Conservation (phyloP, 1,140 invertebrate genomes). For the Microplitis demolitor region DNA sequence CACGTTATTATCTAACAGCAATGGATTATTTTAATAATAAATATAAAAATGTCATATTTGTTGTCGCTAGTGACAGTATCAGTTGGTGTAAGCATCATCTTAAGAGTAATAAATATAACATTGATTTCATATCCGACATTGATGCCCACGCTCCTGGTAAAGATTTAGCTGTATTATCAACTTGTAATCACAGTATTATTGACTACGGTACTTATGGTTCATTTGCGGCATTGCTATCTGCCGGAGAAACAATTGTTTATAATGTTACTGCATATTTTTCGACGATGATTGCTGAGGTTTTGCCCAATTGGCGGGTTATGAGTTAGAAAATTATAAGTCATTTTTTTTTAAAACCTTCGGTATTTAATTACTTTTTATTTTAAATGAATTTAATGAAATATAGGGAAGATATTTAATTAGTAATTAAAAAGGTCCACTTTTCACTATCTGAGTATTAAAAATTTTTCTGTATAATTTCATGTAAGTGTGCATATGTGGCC, state of each 20-base stretch:
- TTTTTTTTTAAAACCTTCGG: neutral
- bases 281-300: conserved; percentile 61
- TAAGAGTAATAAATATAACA: conserved; percentile 51
- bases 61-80: conserved; percentile 69
- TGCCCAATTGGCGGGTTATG: conserved; percentile 65
- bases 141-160: conserved; percentile 60
- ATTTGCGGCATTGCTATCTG: conserved; percentile 70
- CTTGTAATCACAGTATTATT: conserved; percentile 72
- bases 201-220: conserved; percentile 74
- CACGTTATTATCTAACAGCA: conserved; percentile 63
- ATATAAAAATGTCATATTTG: conserved; percentile 63
- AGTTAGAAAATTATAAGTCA: conserved; percentile 34
- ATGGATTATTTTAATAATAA: conserved; percentile 65
- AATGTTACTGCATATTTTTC: conserved; percentile 65
- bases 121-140: conserved; percentile 61
- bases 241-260: conserved; percentile 67
- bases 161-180: conserved; percentile 69
- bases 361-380: neutral
- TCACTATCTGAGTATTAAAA: too few relatives aligned
- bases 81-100: conserved; percentile 66
- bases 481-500: too few relatives aligned
- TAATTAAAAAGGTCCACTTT: too few relatives aligned
- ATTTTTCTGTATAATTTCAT: too few relatives aligned
- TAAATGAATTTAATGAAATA: too few relatives aligned
- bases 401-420: too few relatives aligned